phyloP scores from a whole-genome alignment of 2,797 vertebrate genomes.

The Myotis vivesi region DNA sequence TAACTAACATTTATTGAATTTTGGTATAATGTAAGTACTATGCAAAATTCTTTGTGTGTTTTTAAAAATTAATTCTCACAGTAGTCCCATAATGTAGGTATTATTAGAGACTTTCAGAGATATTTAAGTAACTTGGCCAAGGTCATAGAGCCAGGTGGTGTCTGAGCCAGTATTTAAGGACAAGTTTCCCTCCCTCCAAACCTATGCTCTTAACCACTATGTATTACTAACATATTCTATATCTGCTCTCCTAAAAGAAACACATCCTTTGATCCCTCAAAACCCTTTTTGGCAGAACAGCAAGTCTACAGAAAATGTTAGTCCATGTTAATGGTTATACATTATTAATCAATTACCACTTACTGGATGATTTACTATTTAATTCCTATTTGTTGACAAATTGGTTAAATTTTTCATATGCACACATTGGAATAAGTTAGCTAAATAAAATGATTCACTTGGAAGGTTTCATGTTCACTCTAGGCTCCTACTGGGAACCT shows the following conservation, averaged over 20 bases:
- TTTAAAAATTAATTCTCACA: background rate
- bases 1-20: background rate
- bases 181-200: background rate
- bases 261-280: background rate
- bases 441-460: background rate
- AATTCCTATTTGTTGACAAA: conserved; percentile 15
- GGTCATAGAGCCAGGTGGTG: background rate
- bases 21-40: background rate
- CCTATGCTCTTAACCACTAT: background rate
- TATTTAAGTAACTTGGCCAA: conserved; percentile 15
- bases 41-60: background rate
- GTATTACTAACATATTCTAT: conserved; percentile 15
- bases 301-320: conserved; percentile 41
- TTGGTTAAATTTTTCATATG: conserved; percentile 22
- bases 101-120: background rate
- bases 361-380: conserved; percentile 54
- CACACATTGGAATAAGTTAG: background rate
- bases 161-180: background rate
- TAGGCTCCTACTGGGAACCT: background rate
- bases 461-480: background rate
- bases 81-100: background rate
- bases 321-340: conserved; percentile 20
- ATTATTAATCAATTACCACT: conserved; percentile 10
- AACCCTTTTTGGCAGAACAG: background rate
- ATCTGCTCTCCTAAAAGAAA: background rate